Percentiles rank a stretch among this genome's conserved stretches.
Conservation (phyloP, 2,888 invertebrate genomes). For the Zaprionus bogoriensis region DNA sequence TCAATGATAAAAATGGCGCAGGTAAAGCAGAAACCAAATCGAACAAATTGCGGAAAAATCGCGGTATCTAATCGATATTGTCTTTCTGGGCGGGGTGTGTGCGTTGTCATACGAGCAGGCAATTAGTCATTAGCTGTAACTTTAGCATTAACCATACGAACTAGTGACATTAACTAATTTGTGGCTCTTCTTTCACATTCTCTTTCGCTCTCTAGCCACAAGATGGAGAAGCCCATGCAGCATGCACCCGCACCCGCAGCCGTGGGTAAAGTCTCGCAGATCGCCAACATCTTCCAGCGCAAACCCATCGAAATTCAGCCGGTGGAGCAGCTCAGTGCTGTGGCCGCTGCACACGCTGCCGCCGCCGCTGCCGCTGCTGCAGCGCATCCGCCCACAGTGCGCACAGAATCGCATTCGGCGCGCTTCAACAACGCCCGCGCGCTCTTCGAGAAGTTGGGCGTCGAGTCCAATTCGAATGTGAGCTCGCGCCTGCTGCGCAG, state of each 20-base stretch:
- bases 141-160: slow-evolving; percentile 10
- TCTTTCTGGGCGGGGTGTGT: slow-evolving; percentile 19
- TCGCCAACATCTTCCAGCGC: slow-evolving; percentile 94
- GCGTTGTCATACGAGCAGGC: no score
- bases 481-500: slow-evolving; percentile 81
- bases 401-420: slow-evolving; percentile 95
- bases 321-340: slow-evolving; percentile 80
- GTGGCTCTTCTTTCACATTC: neutral
- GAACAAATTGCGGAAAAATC: neutral
- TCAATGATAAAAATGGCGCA: slow-evolving; percentile 52
- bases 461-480: slow-evolving; percentile 85
- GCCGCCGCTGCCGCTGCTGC: slow-evolving; percentile 74
- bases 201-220: slow-evolving; percentile 45
- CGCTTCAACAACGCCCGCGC: slow-evolving; percentile 95
- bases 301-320: slow-evolving; percentile 85
- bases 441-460: slow-evolving; percentile 93
- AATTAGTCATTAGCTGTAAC: slow-evolving; percentile 47
- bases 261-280: slow-evolving; percentile 94
- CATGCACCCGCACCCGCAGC: slow-evolving; percentile 80
- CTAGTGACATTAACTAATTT: slow-evolving; percentile 6
- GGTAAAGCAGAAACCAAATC: slow-evolving; percentile 42
- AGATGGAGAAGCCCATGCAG: slow-evolving; percentile 86
- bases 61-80: slow-evolving; percentile 24
- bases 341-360: slow-evolving; percentile 80
- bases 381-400: slow-evolving; percentile 85